Percentiles rank a stretch among this genome's conserved stretches.
Evolutionary conservation across 2,113 vertebrate genomes (phyloP).

Genomic region (Microtus richardsoni): DNA sequence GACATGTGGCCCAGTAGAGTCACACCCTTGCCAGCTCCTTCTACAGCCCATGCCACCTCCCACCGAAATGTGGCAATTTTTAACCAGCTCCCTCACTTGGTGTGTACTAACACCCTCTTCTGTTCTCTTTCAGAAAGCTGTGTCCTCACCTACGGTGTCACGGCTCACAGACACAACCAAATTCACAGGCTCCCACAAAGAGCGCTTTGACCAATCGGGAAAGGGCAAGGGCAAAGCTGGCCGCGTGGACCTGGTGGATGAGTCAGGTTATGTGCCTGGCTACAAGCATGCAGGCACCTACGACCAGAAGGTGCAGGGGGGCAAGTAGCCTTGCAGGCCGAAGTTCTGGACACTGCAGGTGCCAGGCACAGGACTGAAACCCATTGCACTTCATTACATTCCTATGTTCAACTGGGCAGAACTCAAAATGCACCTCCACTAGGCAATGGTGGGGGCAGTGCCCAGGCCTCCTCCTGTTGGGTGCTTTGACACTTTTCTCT

Average conservation of each 20-base stretch:
- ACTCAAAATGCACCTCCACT: constrained; percentile 37
- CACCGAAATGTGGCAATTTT: background rate
- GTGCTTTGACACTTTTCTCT: background rate
- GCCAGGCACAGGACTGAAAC: background rate
- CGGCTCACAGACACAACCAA: constrained; percentile 96
- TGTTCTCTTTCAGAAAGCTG: constrained; percentile 88
- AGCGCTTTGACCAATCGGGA: constrained; percentile 94
- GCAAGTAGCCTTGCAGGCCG: constrained; percentile 80
- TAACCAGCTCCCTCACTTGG: background rate
- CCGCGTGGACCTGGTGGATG: constrained; percentile 94
- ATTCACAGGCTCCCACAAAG: constrained; percentile 98
- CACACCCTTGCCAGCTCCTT: rapidly evolving
- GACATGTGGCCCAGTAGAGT: background rate
- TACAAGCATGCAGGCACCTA: constrained; percentile 97
- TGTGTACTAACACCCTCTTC: background rate
- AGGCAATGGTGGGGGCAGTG: background rate
- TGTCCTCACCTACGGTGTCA: constrained; percentile 95
- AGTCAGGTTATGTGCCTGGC: constrained; percentile 95
- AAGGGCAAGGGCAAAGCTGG: constrained; percentile 96
- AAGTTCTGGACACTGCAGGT: background rate
- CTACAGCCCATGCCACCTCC: background rate
- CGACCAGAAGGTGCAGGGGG: constrained; percentile 94
- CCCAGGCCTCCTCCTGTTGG: background rate
- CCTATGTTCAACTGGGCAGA: constrained; percentile 81
- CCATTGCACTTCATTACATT: constrained; percentile 84